Percentiles rank a stretch among this genome's conserved stretches.
phyloP scores from a whole-genome alignment of 1,140 invertebrate genomes.

The Patella vulgata region DNA sequence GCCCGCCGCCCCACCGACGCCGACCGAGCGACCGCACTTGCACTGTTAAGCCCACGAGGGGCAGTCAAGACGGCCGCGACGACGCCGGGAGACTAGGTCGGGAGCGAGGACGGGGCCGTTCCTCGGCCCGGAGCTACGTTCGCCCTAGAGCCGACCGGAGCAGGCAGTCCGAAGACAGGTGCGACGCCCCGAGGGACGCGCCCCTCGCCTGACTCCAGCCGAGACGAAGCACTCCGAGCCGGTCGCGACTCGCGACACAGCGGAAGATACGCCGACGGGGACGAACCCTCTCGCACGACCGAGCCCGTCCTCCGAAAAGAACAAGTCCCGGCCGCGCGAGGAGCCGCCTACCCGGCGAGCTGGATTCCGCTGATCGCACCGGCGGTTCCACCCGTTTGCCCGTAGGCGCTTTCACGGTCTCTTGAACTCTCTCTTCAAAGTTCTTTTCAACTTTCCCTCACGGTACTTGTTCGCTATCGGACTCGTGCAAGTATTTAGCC shows the following conservation, averaged over 20 bases:
- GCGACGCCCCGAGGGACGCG: too few species aligned
- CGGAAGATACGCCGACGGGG: too few species aligned
- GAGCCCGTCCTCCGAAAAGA: too few species aligned
- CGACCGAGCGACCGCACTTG: constrained; percentile 21
- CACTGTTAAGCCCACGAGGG: constrained; percentile 18
- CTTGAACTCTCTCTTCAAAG: constrained; percentile 89
- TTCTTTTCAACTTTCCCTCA: constrained; percentile 91
- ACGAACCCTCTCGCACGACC: too few species aligned
- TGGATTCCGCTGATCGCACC: constrained; percentile 65
- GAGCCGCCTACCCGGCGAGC: constrained; percentile 66
- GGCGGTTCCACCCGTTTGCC: constrained; percentile 77
- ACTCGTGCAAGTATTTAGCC: constrained; percentile 85
- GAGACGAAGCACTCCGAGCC: too few species aligned
- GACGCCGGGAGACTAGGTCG: too few species aligned
- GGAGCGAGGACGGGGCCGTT: constrained; percentile 1
- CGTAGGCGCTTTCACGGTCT: constrained; percentile 83
- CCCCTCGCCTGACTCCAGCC: too few species aligned
- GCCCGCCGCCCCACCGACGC: constrained; percentile 30
- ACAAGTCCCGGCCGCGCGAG: too few species aligned
- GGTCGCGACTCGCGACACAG: too few species aligned
- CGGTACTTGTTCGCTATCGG: constrained; percentile 91
- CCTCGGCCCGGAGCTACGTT: too few species aligned
- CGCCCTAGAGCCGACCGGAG: too few species aligned
- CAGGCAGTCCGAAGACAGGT: too few species aligned
- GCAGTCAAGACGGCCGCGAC: neutral